phyloP scores from a whole-genome alignment of 2,797 vertebrate species.

The Acrossocheilus fasciatus region DNA sequence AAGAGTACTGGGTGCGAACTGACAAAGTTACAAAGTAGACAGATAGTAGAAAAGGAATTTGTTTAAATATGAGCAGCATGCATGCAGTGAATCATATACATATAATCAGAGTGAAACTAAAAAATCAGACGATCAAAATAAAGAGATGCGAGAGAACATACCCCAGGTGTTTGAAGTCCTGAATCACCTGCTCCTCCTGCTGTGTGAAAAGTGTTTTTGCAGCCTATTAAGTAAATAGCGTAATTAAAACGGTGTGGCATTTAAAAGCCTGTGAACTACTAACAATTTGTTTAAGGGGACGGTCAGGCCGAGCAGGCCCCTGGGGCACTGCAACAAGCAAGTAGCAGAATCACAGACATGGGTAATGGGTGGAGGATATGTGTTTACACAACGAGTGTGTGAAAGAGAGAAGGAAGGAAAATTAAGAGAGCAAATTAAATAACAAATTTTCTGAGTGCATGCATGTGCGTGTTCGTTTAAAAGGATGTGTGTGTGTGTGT shows the following conservation, averaged over 20 bases:
- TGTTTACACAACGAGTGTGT: slow-evolving; percentile 50
- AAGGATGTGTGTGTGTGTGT: slow-evolving; percentile 33
- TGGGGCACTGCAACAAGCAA: slow-evolving; percentile 71
- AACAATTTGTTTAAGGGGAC: slow-evolving; percentile 82
- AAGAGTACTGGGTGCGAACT: not conserved
- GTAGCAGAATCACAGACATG: slow-evolving; percentile 58
- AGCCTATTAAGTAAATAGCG: slow-evolving; percentile 82
- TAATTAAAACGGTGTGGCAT: slow-evolving; percentile 79
- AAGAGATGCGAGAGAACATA: slow-evolving; percentile 41
- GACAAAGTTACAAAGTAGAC: slow-evolving; percentile 4
- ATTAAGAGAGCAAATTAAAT: not conserved
- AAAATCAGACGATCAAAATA: not conserved
- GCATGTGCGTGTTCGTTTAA: not conserved
- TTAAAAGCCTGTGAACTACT: slow-evolving; percentile 77
- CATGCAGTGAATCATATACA: not conserved
- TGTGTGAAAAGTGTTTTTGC: slow-evolving; percentile 77
- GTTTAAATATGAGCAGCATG: not conserved
- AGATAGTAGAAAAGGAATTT: not conserved
- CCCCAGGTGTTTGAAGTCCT: slow-evolving; percentile 78
- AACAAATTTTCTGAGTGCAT: slow-evolving; percentile 24
- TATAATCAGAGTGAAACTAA: not conserved
- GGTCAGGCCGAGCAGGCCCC: slow-evolving; percentile 72
- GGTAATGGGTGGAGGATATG: slow-evolving; percentile 57
- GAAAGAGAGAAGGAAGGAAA: slow-evolving; percentile 28
- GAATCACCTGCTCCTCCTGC: slow-evolving; percentile 77